These are phyloP conservation scores for Eristalinus aeneus DNA, from an alignment of 2,888 invertebrate genomes.

Conservation along the genomic window DNA sequence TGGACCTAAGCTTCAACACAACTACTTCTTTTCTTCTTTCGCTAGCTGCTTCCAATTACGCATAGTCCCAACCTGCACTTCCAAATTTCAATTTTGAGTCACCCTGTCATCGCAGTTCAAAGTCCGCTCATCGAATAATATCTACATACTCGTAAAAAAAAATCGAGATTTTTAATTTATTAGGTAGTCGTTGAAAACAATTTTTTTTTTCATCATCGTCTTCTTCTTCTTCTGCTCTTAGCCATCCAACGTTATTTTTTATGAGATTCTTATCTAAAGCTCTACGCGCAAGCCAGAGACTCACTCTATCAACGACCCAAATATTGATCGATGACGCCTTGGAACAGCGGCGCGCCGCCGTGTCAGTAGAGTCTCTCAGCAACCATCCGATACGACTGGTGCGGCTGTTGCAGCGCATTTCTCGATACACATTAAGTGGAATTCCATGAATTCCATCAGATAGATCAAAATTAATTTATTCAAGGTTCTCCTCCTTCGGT, in stretches of 20 bases:
- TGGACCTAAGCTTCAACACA: too few species aligned
- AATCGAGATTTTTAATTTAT: background rate
- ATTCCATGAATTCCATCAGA: constrained; percentile 64
- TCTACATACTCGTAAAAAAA: background rate
- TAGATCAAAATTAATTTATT: constrained; percentile 64
- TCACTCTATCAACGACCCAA: constrained; percentile 42
- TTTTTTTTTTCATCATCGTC: background rate
- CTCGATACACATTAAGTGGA: constrained; percentile 39
- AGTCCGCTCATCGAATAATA: background rate
- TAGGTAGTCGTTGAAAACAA: background rate
- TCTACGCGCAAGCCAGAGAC: constrained; percentile 7
- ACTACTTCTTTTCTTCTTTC: too few species aligned
- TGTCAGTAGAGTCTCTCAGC: background rate
- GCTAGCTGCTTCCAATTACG: too few species aligned
- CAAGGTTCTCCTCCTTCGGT: constrained; percentile 55
- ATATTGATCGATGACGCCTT: constrained; percentile 61
- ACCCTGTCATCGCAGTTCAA: background rate
- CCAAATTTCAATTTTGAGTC: background rate
- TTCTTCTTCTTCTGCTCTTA: background rate
- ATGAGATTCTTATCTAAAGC: constrained; percentile 34
- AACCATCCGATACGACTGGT: background rate
- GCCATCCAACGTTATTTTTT: constrained; percentile 22
- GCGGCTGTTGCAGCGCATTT: constrained; percentile 24
- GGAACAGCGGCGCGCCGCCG: background rate
- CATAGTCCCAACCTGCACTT: background rate